phyloP scores from a whole-genome alignment of 2,797 vertebrate species.

The Sphenopsis melanotis region DNA sequence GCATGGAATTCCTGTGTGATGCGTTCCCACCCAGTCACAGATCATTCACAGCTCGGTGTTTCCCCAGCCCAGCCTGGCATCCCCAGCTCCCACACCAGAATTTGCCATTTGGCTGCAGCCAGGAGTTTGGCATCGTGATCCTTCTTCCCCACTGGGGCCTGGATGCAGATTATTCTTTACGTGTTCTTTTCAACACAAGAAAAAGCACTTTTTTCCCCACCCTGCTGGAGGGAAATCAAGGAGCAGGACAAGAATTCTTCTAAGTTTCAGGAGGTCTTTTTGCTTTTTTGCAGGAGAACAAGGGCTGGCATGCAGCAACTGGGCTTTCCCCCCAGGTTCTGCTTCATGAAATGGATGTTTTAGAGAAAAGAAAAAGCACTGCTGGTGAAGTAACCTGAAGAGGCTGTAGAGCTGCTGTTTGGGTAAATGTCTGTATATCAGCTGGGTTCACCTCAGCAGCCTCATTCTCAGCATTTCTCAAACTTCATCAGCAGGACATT shows the following conservation, averaged over 20 bases:
- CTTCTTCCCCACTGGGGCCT: neutral
- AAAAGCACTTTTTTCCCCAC: neutral
- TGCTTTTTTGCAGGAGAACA: neutral
- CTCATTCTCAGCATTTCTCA: neutral
- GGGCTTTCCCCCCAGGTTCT: neutral
- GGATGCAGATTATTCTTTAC: constrained; percentile 7
- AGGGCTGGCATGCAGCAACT: neutral
- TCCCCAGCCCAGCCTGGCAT: neutral
- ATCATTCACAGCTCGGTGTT: rapidly evolving
- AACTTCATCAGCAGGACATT: neutral
- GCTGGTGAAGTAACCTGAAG: neutral
- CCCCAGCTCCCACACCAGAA: neutral
- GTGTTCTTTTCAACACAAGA: neutral
- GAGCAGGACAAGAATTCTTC: neutral
- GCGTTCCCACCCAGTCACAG: rapidly evolving
- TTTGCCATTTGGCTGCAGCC: constrained; percentile 42
- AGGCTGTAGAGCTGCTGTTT: neutral
- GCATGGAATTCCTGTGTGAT: neutral
- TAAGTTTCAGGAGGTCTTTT: neutral
- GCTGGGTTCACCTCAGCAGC: neutral
- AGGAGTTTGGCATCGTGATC: neutral
- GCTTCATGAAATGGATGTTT: neutral
- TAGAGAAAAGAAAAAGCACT: neutral
- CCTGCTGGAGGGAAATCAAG: neutral
- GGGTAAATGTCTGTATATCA: neutral